phyloP scores from a whole-genome alignment of 2,888 invertebrate genomes.

The Hylaea fasciaria region DNA sequence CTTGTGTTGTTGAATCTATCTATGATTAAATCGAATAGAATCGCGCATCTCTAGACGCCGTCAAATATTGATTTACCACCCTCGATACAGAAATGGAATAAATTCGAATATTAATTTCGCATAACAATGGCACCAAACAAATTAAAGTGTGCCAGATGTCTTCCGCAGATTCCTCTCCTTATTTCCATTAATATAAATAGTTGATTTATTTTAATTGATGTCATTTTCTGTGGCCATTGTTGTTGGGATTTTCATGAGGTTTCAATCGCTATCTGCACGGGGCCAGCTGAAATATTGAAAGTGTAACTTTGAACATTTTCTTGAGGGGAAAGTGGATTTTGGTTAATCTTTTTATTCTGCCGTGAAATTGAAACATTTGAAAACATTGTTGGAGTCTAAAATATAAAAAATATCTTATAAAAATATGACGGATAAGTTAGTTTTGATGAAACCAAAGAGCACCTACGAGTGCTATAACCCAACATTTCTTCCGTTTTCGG shows the following conservation, averaged over 20 bases:
- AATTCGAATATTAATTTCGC: slow-evolving; percentile 85
- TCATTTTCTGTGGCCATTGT: slow-evolving; percentile 49
- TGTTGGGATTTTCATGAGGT: slow-evolving; percentile 40
- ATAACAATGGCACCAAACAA: slow-evolving; percentile 82
- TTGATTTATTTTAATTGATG: slow-evolving; percentile 68
- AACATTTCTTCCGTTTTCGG: too few relatives aligned
- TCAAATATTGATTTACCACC: slow-evolving; percentile 80
- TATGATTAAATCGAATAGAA: slow-evolving; percentile 1
- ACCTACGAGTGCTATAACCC: too few relatives aligned
- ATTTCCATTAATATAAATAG: slow-evolving; percentile 72
- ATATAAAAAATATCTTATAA: too few relatives aligned
- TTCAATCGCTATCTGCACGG: slow-evolving; percentile 24
- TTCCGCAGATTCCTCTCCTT: slow-evolving; percentile 66
- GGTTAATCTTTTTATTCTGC: not conserved
- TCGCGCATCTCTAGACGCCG: slow-evolving; percentile 50
- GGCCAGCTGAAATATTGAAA: slow-evolving; percentile 7
- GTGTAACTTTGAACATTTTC: slow-evolving; percentile 2
- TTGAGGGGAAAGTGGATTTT: not conserved
- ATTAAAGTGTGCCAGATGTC: slow-evolving; percentile 83
- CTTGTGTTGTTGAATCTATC: not conserved
- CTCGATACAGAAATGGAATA: slow-evolving; percentile 82
- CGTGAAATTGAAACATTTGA: not conserved
- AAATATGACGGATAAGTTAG: too few relatives aligned
- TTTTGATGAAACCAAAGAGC: too few relatives aligned
- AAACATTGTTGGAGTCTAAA: not conserved